Percentiles rank a stretch among this genome's conserved stretches.
Conservation (phyloP, 2,888 invertebrate genomes). For the Argyra leucocephala region DNA sequence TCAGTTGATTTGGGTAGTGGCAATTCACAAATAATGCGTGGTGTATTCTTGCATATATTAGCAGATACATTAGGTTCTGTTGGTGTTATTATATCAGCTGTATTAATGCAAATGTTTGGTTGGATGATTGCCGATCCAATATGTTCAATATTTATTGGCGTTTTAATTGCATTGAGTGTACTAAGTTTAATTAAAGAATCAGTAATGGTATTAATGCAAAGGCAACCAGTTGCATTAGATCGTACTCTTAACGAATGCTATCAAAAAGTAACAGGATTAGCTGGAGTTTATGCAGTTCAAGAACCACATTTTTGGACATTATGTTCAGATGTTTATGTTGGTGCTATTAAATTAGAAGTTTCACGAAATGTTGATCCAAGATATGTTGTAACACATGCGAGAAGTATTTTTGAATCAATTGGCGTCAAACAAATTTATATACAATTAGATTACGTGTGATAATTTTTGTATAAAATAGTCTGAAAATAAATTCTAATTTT, state of each 20-base stretch:
- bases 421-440: conserved; percentile 87
- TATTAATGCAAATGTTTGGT: conserved; percentile 88
- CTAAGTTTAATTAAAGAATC: conserved; percentile 78
- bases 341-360: conserved; percentile 91
- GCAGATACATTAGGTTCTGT: conserved; percentile 95
- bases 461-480: conserved; percentile 21
- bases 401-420: conserved; percentile 86
- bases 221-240: conserved; percentile 78
- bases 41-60: conserved; percentile 91
- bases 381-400: conserved; percentile 85
- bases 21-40: conserved; percentile 86
- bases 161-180: conserved; percentile 81
- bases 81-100: conserved; percentile 90
- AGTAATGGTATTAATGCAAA: conserved; percentile 83
- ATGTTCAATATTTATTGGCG: conserved; percentile 92
- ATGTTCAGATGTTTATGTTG: conserved; percentile 86
- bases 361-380: conserved; percentile 83
- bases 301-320: conserved; percentile 98
- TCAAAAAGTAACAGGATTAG: conserved; percentile 77
- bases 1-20: conserved; percentile 43
- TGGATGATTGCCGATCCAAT: conserved; percentile 99
- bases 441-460: conserved; percentile 78
- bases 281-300: conserved; percentile 91
- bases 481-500: background rate
- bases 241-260: conserved; percentile 76